Evolutionary conservation across 1,140 invertebrate species (phyloP).

Genomic region (Lepidurus packardi): DNA sequence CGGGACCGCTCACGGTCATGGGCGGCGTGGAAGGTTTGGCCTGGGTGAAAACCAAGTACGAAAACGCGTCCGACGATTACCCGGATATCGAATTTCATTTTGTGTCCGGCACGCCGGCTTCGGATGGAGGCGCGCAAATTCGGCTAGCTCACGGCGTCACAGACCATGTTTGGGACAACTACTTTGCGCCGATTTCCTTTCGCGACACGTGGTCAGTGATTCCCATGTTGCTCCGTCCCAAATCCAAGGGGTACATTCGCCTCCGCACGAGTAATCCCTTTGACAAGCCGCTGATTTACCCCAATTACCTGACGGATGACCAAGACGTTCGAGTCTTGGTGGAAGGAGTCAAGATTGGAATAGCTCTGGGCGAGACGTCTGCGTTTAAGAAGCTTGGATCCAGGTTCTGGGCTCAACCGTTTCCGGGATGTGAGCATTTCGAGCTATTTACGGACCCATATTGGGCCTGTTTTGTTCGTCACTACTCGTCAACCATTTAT

Average conservation of each 20-base stretch:
- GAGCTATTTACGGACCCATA: constrained; percentile 62
- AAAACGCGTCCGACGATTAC: constrained; percentile 72
- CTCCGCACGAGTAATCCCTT: constrained; percentile 75
- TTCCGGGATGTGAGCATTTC: constrained; percentile 63
- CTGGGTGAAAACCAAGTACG: constrained; percentile 84
- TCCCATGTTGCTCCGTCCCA: constrained; percentile 68
- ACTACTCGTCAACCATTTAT: constrained; percentile 73
- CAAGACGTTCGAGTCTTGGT: constrained; percentile 70
- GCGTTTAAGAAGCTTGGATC: constrained; percentile 39
- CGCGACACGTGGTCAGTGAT: constrained; percentile 78
- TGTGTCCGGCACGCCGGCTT: constrained; percentile 80
- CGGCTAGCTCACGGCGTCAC: constrained; percentile 67
- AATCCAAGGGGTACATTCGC: constrained; percentile 69
- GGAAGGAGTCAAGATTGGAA: constrained; percentile 73
- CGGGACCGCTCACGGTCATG: constrained; percentile 77
- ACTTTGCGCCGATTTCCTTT: constrained; percentile 57
- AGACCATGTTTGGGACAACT: constrained; percentile 42
- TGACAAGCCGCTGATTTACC: constrained; percentile 85
- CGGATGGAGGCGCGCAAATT: constrained; percentile 74
- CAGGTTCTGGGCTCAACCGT: constrained; percentile 45
- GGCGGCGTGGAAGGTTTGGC: constrained; percentile 85
- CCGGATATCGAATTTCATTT: constrained; percentile 91
- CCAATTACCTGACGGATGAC: constrained; percentile 79
- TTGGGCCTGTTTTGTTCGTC: constrained; percentile 76
- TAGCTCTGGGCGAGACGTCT: constrained; percentile 65